Evolutionary conservation across 2,113 vertebrate genomes (phyloP).

Genomic region (Dicrurus megarhynchus): DNA sequence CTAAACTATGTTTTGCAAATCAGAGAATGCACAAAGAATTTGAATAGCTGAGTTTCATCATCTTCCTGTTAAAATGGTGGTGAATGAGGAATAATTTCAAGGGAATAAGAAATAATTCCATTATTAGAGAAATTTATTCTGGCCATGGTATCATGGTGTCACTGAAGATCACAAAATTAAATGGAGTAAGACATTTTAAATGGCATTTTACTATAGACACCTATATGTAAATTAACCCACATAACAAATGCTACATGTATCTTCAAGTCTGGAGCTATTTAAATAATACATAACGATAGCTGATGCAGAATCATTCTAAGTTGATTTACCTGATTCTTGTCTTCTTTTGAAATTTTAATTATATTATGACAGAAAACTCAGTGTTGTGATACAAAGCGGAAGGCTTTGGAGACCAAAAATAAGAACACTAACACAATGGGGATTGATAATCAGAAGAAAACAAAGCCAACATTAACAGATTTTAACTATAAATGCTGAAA

Average conservation of each 20-base stretch:
- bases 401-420: background rate
- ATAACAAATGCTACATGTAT: background rate
- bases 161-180: background rate
- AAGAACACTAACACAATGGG: background rate
- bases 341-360: constrained; percentile 48
- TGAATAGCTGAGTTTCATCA: background rate
- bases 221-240: background rate
- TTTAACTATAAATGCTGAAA: background rate
- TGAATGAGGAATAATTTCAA: background rate
- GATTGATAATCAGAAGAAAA: background rate
- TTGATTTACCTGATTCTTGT: constrained; percentile 17
- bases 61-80: background rate
- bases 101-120: background rate
- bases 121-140: background rate
- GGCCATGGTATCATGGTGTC: background rate
- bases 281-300: background rate
- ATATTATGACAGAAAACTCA: background rate
- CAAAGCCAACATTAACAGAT: background rate
- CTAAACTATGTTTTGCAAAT: background rate
- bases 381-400: background rate
- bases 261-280: constrained; percentile 23
- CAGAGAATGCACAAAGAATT: background rate
- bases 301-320: background rate
- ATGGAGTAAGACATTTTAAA: background rate
- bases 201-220: background rate